Conservation (phyloP, 2,113 vertebrate species). For the Illadopsis cleaveri region DNA sequence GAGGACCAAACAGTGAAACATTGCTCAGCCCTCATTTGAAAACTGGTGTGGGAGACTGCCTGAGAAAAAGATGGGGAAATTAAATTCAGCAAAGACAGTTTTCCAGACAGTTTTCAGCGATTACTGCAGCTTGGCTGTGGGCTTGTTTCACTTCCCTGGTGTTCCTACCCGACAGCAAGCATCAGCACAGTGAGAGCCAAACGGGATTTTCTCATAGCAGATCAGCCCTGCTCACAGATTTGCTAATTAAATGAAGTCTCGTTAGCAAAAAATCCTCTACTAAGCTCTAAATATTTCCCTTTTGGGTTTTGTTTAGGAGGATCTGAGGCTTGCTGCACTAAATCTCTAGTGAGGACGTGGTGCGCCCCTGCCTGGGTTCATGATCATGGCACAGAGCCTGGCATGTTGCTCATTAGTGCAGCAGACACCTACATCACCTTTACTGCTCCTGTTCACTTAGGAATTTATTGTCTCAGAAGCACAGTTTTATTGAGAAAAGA, state of each 20-base stretch:
- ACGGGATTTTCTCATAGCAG: background rate
- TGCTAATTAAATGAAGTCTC: background rate
- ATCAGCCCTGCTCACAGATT: background rate
- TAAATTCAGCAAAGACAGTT: background rate
- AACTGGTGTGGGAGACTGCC: background rate
- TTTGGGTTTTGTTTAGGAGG: background rate
- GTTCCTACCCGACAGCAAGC: background rate
- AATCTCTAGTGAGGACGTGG: background rate
- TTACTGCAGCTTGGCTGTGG: background rate
- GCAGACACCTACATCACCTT: background rate
- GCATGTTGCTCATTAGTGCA: background rate
- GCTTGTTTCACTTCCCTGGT: background rate
- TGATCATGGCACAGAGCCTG: background rate
- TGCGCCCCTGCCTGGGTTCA: background rate
- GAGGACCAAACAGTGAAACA: background rate
- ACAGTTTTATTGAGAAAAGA: background rate
- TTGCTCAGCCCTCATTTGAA: background rate
- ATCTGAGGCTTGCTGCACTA: background rate
- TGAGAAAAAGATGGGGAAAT: background rate
- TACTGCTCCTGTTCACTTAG: background rate
- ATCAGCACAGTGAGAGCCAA: background rate
- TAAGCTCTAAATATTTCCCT: background rate
- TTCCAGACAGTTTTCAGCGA: background rate
- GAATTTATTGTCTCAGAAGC: background rate
- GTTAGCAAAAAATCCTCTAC: background rate